Evolutionary conservation across 2,888 invertebrate species (phyloP), one percentile per base, ranked within the genome.

Genomic region (Agonopterix arenella): DNA sequence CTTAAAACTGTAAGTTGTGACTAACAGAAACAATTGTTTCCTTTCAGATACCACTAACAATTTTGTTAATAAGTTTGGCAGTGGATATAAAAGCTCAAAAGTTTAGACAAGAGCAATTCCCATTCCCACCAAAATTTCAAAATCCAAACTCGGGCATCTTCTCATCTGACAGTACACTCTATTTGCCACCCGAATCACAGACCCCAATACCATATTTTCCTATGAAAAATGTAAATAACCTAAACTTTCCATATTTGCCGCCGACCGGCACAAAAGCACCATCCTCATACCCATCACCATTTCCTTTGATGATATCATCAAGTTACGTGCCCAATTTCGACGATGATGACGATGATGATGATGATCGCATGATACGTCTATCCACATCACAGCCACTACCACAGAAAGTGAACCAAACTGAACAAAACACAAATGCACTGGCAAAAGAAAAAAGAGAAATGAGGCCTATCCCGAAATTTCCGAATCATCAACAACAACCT

Each of bases 151-250:
- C 76, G 38, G 67, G 67, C 11, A 54, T 71, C 18, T 80, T 71
- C 56, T 63, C 76, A 13, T 73, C 84, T 11, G 84, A 85, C 45
- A 81, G 75, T 57, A 75, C 83, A 36, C 66, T 81, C 51, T 85
- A 83, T 58, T 70, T 88, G 44, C 81, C 85, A 36, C 83, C 83
- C 7, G 85, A 86, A 59, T 71, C 81, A 44, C 81, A 84, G 40
- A 80, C 81, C 7, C 60, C 78, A 28, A 59, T 75, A 11, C 84
- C 86, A 10, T 82, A 80, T 60, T 84, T 73, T 49, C 64, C 78
- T 38, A 65, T 80, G 44, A 86, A 82, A 52, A 77, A 78, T 60
- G 56, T 71, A 7, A 78, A 80, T 50, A 79, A 83, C 57, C 64
- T 84, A 4, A 77, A 71, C 37, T 83, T 70, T 52, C 80, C 78